A percentile compares a stretch with the other conserved stretches of the same genome.
Conservation (phyloP, 2,888 invertebrate species). For the Drosophila colorata region DNA sequence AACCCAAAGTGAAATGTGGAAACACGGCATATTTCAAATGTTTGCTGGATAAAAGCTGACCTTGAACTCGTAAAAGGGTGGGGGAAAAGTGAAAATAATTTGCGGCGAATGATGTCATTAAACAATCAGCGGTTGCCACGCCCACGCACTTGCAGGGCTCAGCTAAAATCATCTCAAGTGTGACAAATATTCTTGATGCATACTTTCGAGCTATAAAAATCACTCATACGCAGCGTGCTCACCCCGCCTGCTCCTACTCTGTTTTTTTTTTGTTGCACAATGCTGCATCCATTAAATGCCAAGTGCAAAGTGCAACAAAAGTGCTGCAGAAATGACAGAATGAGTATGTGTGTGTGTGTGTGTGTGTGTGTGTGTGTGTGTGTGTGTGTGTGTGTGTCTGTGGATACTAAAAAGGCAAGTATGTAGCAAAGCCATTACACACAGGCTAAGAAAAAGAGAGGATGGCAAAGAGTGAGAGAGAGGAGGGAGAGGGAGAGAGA, state of each 20-base stretch:
- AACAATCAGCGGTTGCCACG: slow-evolving; percentile 44
- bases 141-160: slow-evolving; percentile 38
- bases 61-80: slow-evolving; percentile 21
- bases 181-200: slow-evolving; percentile 62
- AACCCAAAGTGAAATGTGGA: slow-evolving; percentile 9
- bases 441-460: slow-evolving; percentile 1
- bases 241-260: slow-evolving; percentile 1
- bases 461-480: background rate
- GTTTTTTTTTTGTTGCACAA: slow-evolving; percentile 17
- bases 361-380: slow-evolving; percentile 17
- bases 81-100: slow-evolving; percentile 33
- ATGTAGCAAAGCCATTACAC: slow-evolving; percentile 26
- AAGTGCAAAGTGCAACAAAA: slow-evolving; percentile 71
- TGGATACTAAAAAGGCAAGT: slow-evolving; percentile 28
- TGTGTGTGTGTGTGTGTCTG: slow-evolving; percentile 13
- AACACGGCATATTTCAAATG: slow-evolving; percentile 1
- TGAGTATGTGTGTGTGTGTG: slow-evolving; percentile 13
- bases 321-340: slow-evolving; percentile 52
- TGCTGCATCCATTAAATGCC: slow-evolving; percentile 65
- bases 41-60: background rate
- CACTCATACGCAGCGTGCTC: slow-evolving; percentile 58
- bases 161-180: slow-evolving; percentile 50
- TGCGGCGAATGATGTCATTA: slow-evolving; percentile 55
- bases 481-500: background rate
- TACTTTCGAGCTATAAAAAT: slow-evolving; percentile 54